Base-by-base conservation (phyloP, 1,140 invertebrate genomes). In the Chironomus tepperi region DNA sequence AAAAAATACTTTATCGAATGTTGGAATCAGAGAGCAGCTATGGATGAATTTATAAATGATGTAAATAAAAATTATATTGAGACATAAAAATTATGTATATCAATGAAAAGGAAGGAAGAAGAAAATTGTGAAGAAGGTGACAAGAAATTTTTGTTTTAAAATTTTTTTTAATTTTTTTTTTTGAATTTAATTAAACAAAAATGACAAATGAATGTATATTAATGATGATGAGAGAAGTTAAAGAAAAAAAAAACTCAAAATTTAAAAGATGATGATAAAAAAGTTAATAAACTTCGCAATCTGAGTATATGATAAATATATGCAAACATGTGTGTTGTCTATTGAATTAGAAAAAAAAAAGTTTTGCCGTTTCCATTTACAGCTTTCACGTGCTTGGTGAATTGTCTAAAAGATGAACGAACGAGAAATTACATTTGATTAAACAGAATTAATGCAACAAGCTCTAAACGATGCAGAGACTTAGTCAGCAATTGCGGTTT, bases 281-380 rank as follows among this genome's bases (percentile, higher is more conserved):
- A 57, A 57, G 47, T 57, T 57, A 57, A 57, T 57, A 57, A 57
- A 57, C 47, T 57, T 57, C 47, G 47, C 47, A 57, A 57, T 57
- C 47, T 57, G 47, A 57, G n/a, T 57, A 57, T 57, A 57, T 57
- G 12, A 57, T 57, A 57, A 57, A 57, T 57, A 57, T 57, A 57
- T 57, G 47, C 47, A 57, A 57, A 57, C 47, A 57, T 57, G 47
- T 57, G 47, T 57, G 47, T 57, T 34, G 24, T 34, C 24, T 34
- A 34, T 34, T 34, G 24, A 34, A 34, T 34, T 1, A 34, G 24
- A 34, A 34, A 34, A 34, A 34, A 34, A 34, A 34, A 34, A n/a
- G n/a, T n/a, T n/a, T n/a, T n/a, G n/a, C n/a, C n/a, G n/a, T n/a
- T n/a, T 34, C 24, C 24, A 2, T 34, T 34, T 34, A 34, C 24